Evolutionary conservation across 2,113 vertebrate genomes (phyloP).

Genomic region (Carassius auratus): DNA sequence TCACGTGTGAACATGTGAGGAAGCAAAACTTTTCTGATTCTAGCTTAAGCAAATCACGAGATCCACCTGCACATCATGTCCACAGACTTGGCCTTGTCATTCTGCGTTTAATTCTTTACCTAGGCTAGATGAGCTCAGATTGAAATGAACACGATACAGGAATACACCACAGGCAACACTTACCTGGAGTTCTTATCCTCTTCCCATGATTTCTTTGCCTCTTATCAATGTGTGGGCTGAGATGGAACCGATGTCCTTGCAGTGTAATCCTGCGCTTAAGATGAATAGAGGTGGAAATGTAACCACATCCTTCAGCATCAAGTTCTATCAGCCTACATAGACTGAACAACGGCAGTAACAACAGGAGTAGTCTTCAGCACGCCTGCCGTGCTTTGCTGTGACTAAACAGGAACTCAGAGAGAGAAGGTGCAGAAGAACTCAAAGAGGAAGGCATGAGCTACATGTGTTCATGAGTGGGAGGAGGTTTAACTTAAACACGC

Average conservation of each 20-base stretch:
- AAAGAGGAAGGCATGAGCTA: conserved; percentile 58
- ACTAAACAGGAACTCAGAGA: conserved; percentile 74
- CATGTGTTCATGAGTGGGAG: conserved; percentile 35
- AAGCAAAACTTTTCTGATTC: background rate
- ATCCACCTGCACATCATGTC: background rate
- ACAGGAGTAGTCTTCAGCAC: conserved; percentile 32
- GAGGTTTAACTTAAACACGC: conserved; percentile 36
- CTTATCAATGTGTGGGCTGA: conserved; percentile 2
- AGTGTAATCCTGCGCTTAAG: conserved; percentile 51
- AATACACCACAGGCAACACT: conserved; percentile 33
- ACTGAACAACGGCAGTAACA: background rate
- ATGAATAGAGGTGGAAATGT: conserved; percentile 37
- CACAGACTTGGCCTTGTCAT: background rate
- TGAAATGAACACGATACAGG: background rate
- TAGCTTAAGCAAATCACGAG: background rate
- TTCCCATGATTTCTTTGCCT: conserved; percentile 55
- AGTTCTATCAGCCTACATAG: conserved; percentile 2
- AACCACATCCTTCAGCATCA: conserved; percentile 66
- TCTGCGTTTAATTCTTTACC: background rate
- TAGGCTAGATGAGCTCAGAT: background rate
- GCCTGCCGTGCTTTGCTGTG: conserved; percentile 33
- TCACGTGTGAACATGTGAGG: background rate
- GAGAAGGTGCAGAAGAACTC: conserved; percentile 61
- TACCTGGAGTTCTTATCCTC: conserved; percentile 63
- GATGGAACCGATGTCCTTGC: conserved; percentile 45